phyloP scores from a whole-genome alignment of 2,888 invertebrate genomes.

The Gibbula magus region DNA sequence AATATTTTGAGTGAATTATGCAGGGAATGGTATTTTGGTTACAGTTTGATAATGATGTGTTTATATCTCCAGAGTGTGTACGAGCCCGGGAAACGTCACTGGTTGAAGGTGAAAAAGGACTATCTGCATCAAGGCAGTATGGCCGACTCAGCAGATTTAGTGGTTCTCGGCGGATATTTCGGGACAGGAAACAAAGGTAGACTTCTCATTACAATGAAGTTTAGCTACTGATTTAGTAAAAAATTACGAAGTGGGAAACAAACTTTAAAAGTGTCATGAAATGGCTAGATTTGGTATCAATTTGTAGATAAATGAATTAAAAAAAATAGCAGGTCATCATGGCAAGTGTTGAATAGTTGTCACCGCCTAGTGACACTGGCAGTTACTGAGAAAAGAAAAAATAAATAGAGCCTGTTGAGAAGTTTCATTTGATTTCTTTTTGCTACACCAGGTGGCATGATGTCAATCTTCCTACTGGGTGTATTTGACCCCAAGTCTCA shows the following conservation, averaged over 20 bases:
- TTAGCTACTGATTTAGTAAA: no score
- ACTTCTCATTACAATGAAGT: no score
- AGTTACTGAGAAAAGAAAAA: background rate
- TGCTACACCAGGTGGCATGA: conserved; percentile 82
- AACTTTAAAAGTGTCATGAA: no score
- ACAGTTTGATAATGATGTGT: background rate
- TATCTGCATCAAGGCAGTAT: conserved; percentile 93
- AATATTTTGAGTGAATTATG: no score
- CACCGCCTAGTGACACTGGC: background rate
- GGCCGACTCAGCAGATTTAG: conserved; percentile 95
- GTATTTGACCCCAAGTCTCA: conserved; percentile 83
- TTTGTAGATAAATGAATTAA: no score
- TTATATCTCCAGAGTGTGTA: conserved; percentile 82
- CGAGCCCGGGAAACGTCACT: conserved; percentile 95
- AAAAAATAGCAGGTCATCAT: no score
- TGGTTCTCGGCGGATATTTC: conserved; percentile 95
- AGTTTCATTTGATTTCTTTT: background rate
- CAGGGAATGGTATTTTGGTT: no score
- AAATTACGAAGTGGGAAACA: no score
- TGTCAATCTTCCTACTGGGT: conserved; percentile 96
- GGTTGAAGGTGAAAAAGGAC: conserved; percentile 97
- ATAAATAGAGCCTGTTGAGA: background rate
- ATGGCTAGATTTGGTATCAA: no score
- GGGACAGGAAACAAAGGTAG: conserved; percentile 85
- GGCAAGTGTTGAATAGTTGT: no score